Base-by-base conservation (phyloP, 2,888 invertebrate genomes). In the Scaptomyza parva region DNA sequence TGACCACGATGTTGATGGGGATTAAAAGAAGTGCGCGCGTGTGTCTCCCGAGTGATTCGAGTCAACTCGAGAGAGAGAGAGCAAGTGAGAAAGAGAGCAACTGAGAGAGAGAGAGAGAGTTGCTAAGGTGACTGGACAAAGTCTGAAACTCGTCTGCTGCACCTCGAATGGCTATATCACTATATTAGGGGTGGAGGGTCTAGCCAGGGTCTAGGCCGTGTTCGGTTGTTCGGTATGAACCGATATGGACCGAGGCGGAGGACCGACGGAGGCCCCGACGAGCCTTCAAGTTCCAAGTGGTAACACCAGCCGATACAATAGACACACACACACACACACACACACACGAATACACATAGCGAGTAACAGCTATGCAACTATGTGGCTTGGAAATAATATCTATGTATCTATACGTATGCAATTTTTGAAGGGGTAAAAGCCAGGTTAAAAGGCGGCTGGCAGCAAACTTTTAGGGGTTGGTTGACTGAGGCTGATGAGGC, bases 211-310 rank as follows among this genome's bases (percentile, higher is more conserved):
- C 66, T 65, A 55, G 66, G 53, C 33, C 65, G 53, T 28, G n/a
- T 12, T 40, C 8, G 33, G 17, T n/a, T 35, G 26, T 28, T 41
- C 22, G 40, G 22, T n/a, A 22, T 9, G 9, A n/a, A n/a, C n/a
- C 48, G 30, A 18, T 20, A 44, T 11, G 30, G 33, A 39, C 37
- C 4, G 44, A 44, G 14, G 20, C 60, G 22, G 33, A 59, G 72
- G 24, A n/a, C n/a, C n/a, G n/a, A n/a, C 68, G 66, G 77, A 74
- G 70, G 61, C 28, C 7, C 28, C 75, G 55, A 69, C 68, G 62
- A 57, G 70, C 63, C 58, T 63, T 73, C 59, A 77, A 70, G 78
- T 78, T 78, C 63, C 62, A 77, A 73, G 70, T 75, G 76, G 70
- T 78, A 77, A 62, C 52, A 51, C 54, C 57, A 61, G 58, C 48